Percentiles rank a stretch among this genome's conserved stretches.
Conservation (phyloP, 1,140 invertebrate genomes). For the Drosophila tropicalis region DNA sequence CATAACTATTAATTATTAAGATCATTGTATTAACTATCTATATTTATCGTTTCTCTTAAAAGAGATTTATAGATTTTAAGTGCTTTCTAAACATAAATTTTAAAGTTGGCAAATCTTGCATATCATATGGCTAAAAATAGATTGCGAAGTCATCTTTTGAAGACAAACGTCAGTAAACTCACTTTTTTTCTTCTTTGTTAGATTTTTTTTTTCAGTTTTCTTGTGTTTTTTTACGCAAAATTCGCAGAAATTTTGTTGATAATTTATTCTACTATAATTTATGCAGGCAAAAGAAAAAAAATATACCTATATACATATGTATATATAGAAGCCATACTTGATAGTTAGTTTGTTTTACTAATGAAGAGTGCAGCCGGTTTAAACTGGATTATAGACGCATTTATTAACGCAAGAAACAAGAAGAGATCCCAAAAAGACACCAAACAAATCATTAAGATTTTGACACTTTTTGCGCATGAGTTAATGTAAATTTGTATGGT, state of each 20-base stretch:
- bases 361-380: slow-evolving; percentile 69
- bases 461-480: slow-evolving; percentile 33
- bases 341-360: slow-evolving; percentile 70
- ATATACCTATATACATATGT: no score
- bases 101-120: neutral
- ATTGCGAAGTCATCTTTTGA: neutral
- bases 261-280: slow-evolving; percentile 63
- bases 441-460: slow-evolving; percentile 39
- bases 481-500: slow-evolving; percentile 14
- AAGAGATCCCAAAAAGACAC: neutral
- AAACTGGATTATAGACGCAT: slow-evolving; percentile 57
- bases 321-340: slow-evolving; percentile 4
- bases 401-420: neutral
- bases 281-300: slow-evolving; percentile 32
- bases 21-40: no score
- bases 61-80: no score
- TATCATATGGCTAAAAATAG: slow-evolving; percentile 7
- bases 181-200: slow-evolving; percentile 3
- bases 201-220: slow-evolving; percentile 19
- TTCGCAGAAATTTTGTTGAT: slow-evolving; percentile 58
- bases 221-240: slow-evolving; percentile 30
- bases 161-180: slow-evolving; percentile 36
- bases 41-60: no score
- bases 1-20: no score
- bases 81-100: slow-evolving; percentile 2